Percentiles rank a stretch among this genome's conserved stretches.
These are phyloP conservation scores for Marmota flaviventris DNA, from an alignment of 2,113 vertebrate species.

Conservation along the genomic window DNA sequence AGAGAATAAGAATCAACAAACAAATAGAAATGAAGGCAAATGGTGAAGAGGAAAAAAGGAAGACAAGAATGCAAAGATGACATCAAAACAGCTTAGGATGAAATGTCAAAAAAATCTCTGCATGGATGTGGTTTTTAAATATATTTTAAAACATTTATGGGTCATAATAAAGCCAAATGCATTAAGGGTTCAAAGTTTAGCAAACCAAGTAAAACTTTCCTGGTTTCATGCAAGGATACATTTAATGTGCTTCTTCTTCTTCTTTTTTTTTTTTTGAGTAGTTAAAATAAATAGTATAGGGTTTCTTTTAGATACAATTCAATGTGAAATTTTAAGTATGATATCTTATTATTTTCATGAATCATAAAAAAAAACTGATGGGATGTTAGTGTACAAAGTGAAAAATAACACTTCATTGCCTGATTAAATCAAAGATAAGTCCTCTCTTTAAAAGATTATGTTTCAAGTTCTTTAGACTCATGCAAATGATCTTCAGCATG, in stretches of 20 bases:
- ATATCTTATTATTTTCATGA: constrained; percentile 72
- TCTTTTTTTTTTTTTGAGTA: constrained; percentile 50
- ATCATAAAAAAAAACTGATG: constrained; percentile 65
- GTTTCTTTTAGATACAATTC: constrained; percentile 76
- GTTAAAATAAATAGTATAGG: constrained; percentile 56
- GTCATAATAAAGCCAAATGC: constrained; percentile 78
- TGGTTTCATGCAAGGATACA: constrained; percentile 78
- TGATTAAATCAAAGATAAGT: constrained; percentile 57
- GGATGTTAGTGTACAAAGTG: constrained; percentile 70
- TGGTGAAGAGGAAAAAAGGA: constrained; percentile 80
- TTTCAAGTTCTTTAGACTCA: constrained; percentile 69
- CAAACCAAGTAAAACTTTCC: constrained; percentile 53
- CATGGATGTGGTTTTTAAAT: constrained; percentile 90
- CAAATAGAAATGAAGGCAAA: constrained; percentile 84
- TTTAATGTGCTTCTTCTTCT: constrained; percentile 26
- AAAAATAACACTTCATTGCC: constrained; percentile 9
- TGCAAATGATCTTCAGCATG: constrained; percentile 78
- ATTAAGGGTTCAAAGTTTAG: constrained; percentile 73
- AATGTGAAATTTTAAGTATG: constrained; percentile 67
- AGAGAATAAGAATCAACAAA: constrained; percentile 84
- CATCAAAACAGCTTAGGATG: constrained; percentile 86
- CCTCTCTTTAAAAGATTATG: constrained; percentile 73
- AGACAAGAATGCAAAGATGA: constrained; percentile 81
- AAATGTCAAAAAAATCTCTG: constrained; percentile 90
- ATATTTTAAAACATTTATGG: constrained; percentile 73